Evolutionary conservation across 2,888 invertebrate species (phyloP).

Genomic region (Griposia aprilina): DNA sequence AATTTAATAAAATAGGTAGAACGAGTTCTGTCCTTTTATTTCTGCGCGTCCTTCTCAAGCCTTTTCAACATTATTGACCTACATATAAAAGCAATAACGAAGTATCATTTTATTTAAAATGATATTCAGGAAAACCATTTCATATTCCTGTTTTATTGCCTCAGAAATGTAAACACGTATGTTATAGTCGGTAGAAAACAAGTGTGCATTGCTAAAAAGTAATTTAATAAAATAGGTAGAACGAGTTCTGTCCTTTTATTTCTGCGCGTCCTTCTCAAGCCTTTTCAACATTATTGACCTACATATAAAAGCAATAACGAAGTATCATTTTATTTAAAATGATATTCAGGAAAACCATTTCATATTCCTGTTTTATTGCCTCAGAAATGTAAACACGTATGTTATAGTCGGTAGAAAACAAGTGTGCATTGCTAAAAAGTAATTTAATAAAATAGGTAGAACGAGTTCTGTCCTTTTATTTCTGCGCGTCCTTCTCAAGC

Average conservation of each 20-base stretch:
- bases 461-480: too few relatives aligned
- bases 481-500: constrained; percentile 1
- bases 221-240: too few relatives aligned
- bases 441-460: too few relatives aligned
- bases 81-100: constrained; percentile 45
- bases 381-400: constrained; percentile 25
- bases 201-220: too few relatives aligned
- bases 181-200: background rate
- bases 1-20: too few relatives aligned
- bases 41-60: constrained; percentile 1
- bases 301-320: constrained; percentile 45
- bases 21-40: too few relatives aligned
- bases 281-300: constrained; percentile 28
- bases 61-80: constrained; percentile 28
- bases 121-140: constrained; percentile 32
- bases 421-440: too few relatives aligned
- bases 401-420: background rate
- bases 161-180: constrained; percentile 25
- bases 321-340: constrained; percentile 47
- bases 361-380: constrained; percentile 31
- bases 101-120: constrained; percentile 47
- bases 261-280: constrained; percentile 1
- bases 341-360: constrained; percentile 32
- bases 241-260: too few relatives aligned
- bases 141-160: constrained; percentile 31